These are phyloP conservation scores for Caenorhabditis remanei DNA, from an alignment of 1,140 invertebrate genomes.

Conservation along the genomic window DNA sequence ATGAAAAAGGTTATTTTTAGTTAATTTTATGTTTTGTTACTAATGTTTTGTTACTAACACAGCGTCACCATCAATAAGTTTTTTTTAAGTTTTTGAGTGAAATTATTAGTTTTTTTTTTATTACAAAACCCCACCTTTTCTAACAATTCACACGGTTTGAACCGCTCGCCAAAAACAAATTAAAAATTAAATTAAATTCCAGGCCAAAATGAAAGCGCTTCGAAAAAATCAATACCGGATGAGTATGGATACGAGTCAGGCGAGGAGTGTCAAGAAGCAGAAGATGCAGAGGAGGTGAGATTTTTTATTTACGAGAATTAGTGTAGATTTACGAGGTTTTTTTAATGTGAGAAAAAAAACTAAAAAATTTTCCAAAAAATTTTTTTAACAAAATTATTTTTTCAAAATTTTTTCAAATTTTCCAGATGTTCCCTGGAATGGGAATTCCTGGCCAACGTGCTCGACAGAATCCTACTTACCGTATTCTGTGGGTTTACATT, in stretches of 20 bases:
- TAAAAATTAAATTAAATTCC: slow-evolving; percentile 13
- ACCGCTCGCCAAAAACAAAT: no score
- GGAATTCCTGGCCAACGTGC: slow-evolving; percentile 76
- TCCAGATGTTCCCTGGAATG: slow-evolving; percentile 75
- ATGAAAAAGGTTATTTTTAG: no score
- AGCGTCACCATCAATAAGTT: no score
- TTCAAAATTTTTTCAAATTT: slow-evolving; percentile 42
- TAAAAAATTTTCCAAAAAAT: background rate
- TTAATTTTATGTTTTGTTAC: no score
- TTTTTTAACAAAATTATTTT: background rate
- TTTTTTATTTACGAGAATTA: background rate
- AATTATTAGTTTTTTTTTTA: no score
- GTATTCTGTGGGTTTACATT: slow-evolving; percentile 72
- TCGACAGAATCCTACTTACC: slow-evolving; percentile 71
- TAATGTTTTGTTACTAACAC: no score
- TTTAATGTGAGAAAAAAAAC: background rate
- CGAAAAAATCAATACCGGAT: slow-evolving; percentile 56
- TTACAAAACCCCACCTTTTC: no score
- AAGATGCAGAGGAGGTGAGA: slow-evolving; percentile 73
- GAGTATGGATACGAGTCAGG: slow-evolving; percentile 55
- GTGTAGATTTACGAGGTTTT: background rate
- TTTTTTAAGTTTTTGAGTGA: no score
- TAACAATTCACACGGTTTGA: no score
- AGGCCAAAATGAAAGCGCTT: slow-evolving; percentile 59
- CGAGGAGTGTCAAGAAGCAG: slow-evolving; percentile 72